Percentiles rank a stretch among this genome's conserved stretches.
phyloP scores from a whole-genome alignment of 2,888 invertebrate genomes.

The Dendrolimus pini region DNA sequence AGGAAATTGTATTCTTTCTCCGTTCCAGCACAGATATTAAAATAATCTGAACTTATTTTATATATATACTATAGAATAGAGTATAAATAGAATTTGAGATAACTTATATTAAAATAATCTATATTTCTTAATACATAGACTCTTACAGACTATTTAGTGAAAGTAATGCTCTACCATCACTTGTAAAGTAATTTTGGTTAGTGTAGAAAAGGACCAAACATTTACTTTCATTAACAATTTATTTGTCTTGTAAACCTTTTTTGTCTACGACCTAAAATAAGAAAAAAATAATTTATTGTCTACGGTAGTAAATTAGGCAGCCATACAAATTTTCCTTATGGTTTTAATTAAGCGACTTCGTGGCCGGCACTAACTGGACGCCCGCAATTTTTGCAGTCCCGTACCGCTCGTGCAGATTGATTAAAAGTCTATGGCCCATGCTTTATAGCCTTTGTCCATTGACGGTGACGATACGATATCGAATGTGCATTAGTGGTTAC shows the following conservation, averaged over 20 bases:
- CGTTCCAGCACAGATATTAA: too few relatives aligned
- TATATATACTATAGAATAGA: too few relatives aligned
- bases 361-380: slow-evolving; percentile 48
- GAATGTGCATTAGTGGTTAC: background rate
- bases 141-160: background rate
- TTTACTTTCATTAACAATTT: too few relatives aligned
- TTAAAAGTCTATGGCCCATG: slow-evolving; percentile 77
- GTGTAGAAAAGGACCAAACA: too few relatives aligned
- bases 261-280: too few relatives aligned
- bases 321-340: slow-evolving; percentile 72
- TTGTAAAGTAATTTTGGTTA: too few relatives aligned
- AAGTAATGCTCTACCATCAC: too few relatives aligned
- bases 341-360: slow-evolving; percentile 71
- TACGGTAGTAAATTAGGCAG: slow-evolving; percentile 15
- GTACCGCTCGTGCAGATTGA: slow-evolving; percentile 73
- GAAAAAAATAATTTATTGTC: background rate
- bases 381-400: slow-evolving; percentile 67
- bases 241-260: too few relatives aligned
- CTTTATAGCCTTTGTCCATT: slow-evolving; percentile 56
- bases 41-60: too few relatives aligned
- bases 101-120: background rate
- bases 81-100: background rate
- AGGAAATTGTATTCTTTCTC: too few relatives aligned
- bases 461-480: slow-evolving; percentile 16
- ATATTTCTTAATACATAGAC: background rate